Percentiles rank a stretch among this genome's conserved stretches.
Evolutionary conservation across 1,140 invertebrate species (phyloP).

Genomic region (Periplaneta americana): DNA sequence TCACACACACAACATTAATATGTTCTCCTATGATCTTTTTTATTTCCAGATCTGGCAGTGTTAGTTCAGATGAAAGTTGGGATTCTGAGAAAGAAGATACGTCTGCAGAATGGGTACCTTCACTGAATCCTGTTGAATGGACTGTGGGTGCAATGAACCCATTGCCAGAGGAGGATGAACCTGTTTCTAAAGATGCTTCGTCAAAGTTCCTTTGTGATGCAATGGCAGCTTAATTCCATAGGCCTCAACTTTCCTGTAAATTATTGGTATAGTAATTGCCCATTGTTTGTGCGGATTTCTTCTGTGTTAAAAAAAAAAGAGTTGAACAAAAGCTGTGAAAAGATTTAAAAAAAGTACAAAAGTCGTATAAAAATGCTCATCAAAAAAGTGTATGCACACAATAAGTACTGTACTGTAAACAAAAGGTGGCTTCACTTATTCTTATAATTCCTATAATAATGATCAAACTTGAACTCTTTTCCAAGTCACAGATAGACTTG

Average conservation of each 20-base stretch:
- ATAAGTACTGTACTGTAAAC: background rate
- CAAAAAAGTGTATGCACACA: background rate
- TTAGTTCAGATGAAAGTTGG: conserved; percentile 1
- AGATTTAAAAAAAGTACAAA: background rate
- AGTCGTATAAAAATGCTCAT: background rate
- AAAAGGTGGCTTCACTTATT: background rate
- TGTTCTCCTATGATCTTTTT: no score
- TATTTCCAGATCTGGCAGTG: background rate
- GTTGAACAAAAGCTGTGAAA: background rate
- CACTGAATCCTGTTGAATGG: background rate
- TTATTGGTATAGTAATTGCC: background rate
- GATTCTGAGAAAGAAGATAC: conserved; percentile 4
- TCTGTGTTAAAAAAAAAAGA: background rate
- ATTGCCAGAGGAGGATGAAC: background rate
- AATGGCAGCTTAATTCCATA: background rate
- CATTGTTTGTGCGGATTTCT: background rate
- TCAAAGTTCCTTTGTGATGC: background rate
- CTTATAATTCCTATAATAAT: no score
- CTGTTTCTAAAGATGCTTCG: background rate
- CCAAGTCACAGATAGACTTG: no score
- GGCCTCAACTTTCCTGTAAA: background rate
- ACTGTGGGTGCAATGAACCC: background rate
- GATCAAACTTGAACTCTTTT: background rate
- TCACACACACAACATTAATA: no score
- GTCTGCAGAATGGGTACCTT: background rate